Base-by-base conservation (phyloP, 2,888 invertebrate species). In the Drosophila rellima region DNA sequence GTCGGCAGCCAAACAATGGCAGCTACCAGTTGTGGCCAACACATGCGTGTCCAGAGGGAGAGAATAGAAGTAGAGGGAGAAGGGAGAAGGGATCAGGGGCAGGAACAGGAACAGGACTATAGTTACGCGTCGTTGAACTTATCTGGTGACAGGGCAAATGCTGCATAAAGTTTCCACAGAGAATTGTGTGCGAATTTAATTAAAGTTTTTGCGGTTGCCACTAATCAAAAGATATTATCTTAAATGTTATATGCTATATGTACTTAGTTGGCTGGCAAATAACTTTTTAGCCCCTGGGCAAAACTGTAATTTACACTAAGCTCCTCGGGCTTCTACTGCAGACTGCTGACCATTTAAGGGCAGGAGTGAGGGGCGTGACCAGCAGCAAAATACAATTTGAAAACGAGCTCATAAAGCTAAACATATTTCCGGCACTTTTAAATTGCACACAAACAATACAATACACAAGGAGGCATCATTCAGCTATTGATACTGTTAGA, bases 151-250 rank as follows among this genome's bases (percentile, higher is more conserved):
- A 88, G 80, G 82, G 61, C 81, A 82, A 82, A 80, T 72, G 71
- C 83, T 69, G 86, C 86, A 84, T 82, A 88, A 88, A 88, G 78
- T 84, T 84, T 85, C 47, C 64, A 48, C 55, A 50, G 69, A 67
- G 78, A 78, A 79, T 74, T 88, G 80, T 82, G 87, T 84, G 85
- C 70, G 84, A 89, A 89, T 86, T 86, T 86, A 86, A 86, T 86
- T 86, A 86, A 86, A 86, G 85, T 86, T 87, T 86, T 75, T 84
- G 88, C 87, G 88, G 78, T 74, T 88, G 81, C 84, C 87, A 88
- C 89, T 85, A 88, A 88, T 87, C 85, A 88, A 85, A 88, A 88
- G 85, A 86, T 88, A 87, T 88, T 88, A 85, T 88, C 89, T 88
- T 61, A 68, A 77, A 72, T 74, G 67, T 65, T 63, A 63, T 75